Conservation (phyloP, 1,140 invertebrate genomes). For the Lepidurus couesii region DNA sequence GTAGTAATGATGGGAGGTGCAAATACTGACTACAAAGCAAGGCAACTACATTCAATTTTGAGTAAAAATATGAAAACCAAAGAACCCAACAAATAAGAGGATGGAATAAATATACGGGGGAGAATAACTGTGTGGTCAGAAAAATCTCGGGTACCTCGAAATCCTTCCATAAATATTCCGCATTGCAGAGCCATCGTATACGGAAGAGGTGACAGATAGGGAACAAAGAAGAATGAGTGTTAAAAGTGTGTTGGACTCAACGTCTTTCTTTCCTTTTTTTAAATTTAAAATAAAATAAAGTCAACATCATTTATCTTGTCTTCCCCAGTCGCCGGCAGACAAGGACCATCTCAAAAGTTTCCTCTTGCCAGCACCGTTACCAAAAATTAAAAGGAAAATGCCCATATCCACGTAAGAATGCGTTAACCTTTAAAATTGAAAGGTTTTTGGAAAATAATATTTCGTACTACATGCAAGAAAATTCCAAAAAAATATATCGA, state of each 20-base stretch:
- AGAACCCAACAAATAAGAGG: neutral
- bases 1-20: neutral
- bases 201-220: constrained; percentile 48
- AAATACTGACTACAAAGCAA: constrained; percentile 15
- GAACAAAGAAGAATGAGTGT: constrained; percentile 48
- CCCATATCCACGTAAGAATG: constrained; percentile 24
- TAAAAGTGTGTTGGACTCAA: constrained; percentile 37
- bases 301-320: constrained; percentile 40
- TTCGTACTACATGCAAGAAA: constrained; percentile 31
- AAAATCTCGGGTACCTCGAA: constrained; percentile 57
- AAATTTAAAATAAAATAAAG: constrained; percentile 34
- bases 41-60: constrained; percentile 6
- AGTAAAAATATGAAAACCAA: neutral
- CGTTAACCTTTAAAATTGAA: constrained; percentile 20
- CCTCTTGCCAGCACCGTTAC: constrained; percentile 49
- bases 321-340: constrained; percentile 45
- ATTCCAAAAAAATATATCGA: neutral
- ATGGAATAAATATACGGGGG: neutral
- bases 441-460: constrained; percentile 35
- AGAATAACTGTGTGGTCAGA: constrained; percentile 1
- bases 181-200: constrained; percentile 37
- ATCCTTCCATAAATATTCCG: constrained; percentile 52
- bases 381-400: constrained; percentile 28
- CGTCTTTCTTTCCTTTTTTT: constrained; percentile 32
- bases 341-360: constrained; percentile 98